Evolutionary conservation across 2,888 invertebrate species (phyloP).

Genomic region (Lissonota sp.): DNA sequence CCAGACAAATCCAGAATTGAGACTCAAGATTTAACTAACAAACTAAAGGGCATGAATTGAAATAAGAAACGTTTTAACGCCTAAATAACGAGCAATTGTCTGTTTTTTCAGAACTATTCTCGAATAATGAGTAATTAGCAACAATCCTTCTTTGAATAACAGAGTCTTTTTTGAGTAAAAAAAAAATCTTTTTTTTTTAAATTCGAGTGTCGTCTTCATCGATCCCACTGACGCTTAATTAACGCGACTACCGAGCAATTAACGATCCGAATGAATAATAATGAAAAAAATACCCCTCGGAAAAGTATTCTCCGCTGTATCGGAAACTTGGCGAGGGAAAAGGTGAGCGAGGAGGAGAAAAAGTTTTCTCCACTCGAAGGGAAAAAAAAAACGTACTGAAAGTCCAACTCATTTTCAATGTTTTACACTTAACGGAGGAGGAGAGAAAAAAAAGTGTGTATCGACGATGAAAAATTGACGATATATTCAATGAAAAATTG

Average conservation of each 20-base stretch:
- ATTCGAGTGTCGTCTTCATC: background rate
- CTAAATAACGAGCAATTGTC: too few relatives aligned
- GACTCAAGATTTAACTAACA: too few relatives aligned
- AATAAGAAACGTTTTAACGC: too few relatives aligned
- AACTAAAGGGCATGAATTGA: too few relatives aligned
- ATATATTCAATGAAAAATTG: constrained; percentile 5
- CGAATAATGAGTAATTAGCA: too few relatives aligned
- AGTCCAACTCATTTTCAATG: background rate
- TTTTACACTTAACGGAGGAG: background rate
- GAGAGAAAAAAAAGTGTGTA: background rate
- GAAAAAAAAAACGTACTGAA: background rate
- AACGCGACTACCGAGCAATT: constrained; percentile 13
- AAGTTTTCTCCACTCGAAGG: background rate
- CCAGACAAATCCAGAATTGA: background rate
- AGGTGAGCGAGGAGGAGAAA: background rate
- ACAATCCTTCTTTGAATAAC: background rate
- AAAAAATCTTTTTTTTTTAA: background rate
- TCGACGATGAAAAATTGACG: background rate
- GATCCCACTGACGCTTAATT: constrained; percentile 1
- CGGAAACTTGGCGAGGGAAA: constrained; percentile 13
- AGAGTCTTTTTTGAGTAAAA: background rate
- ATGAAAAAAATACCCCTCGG: background rate
- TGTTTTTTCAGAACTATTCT: too few relatives aligned
- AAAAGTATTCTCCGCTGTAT: constrained; percentile 26
- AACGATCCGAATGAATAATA: constrained; percentile 18